Evolutionary conservation across 2,888 invertebrate species (phyloP).

Genomic region (Corythucha ciliata): DNA sequence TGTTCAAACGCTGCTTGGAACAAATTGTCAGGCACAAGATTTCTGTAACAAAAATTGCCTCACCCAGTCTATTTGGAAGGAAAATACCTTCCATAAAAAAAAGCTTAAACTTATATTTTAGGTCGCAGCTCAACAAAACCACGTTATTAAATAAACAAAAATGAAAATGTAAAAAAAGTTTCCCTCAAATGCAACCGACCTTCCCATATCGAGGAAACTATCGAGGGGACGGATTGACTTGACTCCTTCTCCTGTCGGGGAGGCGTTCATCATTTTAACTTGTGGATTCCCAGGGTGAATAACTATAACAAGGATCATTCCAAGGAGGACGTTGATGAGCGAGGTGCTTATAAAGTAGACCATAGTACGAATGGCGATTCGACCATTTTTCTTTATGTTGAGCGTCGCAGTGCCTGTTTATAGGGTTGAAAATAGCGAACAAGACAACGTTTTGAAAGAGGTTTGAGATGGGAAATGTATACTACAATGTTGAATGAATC

Average conservation of each 20-base stretch:
- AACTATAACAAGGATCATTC: constrained; percentile 58
- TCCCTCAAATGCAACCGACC: constrained; percentile 47
- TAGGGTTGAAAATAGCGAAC: neutral
- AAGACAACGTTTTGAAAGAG: neutral
- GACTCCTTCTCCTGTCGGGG: constrained; percentile 37
- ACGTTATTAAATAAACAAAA: constrained; percentile 2
- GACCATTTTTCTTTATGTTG: constrained; percentile 77
- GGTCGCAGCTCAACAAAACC: no score
- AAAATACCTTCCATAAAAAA: constrained; percentile 25
- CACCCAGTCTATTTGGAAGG: constrained; percentile 31
- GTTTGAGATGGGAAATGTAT: neutral
- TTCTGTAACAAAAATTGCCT: constrained; percentile 52
- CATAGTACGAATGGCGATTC: constrained; percentile 71
- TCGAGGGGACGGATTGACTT: constrained; percentile 60
- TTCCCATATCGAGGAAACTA: constrained; percentile 78
- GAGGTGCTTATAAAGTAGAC: constrained; percentile 73
- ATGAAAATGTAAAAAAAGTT: no score
- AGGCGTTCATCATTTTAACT: constrained; percentile 25
- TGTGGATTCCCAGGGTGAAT: constrained; percentile 71
- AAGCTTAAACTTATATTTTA: no score
- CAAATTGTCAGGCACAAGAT: constrained; percentile 84
- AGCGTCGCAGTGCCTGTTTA: constrained; percentile 76
- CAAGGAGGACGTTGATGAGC: constrained; percentile 67
- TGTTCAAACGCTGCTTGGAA: constrained; percentile 84
- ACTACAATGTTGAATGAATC: constrained; percentile 23